These are phyloP conservation scores for Orestias chungarensis DNA, from an alignment of 2,797 vertebrate genomes.

Conservation along the genomic window DNA sequence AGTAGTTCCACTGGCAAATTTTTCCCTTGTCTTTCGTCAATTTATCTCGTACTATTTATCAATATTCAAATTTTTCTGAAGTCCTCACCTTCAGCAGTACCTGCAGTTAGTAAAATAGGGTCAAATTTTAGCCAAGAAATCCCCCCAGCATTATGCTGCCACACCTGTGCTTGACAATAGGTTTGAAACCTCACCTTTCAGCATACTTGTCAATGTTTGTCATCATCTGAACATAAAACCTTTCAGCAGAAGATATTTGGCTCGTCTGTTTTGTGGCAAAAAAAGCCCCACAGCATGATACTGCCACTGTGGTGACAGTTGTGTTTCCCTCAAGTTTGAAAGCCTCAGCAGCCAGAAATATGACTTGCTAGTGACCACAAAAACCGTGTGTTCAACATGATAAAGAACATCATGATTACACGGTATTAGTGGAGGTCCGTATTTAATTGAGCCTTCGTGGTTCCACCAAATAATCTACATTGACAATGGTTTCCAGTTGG, in stretches of 20 bases:
- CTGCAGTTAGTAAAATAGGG: no score
- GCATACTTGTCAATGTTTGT: not conserved
- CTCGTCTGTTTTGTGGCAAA: not conserved
- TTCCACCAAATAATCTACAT: not conserved
- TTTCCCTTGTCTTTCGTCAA: no score
- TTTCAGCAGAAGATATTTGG: not conserved
- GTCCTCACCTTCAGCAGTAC: no score
- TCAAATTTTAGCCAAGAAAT: not conserved
- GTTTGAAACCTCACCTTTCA: no score
- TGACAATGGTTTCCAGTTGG: not conserved
- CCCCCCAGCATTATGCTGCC: not conserved
- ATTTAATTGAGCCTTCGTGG: not conserved
- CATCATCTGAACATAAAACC: not conserved
- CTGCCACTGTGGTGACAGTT: not conserved
- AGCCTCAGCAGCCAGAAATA: not conserved
- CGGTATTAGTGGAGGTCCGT: not conserved
- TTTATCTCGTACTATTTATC: no score
- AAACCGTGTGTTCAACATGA: not conserved
- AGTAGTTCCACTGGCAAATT: no score
- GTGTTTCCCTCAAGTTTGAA: no score
- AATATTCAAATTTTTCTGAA: no score
- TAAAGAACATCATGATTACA: not conserved
- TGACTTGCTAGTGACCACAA: no score
- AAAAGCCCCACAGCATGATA: not conserved
- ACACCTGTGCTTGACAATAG: not conserved